Evolutionary conservation across 2,797 vertebrate species (phyloP), one percentile per base, ranked within the genome.

Genomic region (Hippopotamyrus pictus): DNA sequence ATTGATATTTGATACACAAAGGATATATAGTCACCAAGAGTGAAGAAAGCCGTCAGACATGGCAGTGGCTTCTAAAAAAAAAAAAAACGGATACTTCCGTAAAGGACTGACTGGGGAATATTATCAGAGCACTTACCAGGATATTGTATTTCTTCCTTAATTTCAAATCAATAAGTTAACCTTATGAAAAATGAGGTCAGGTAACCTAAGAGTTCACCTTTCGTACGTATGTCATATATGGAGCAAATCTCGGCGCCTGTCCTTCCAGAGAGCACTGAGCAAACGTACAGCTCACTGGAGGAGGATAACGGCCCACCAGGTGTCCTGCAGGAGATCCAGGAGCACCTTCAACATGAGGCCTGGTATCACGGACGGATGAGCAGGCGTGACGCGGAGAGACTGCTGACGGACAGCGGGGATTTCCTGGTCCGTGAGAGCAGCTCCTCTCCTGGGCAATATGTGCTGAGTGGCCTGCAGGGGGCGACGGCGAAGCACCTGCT

Each of bases 311-410:
- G 90, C 88, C 89, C 90, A 85, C 89, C 91, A 41, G 92, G 91
- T 88, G 90, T 90, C 89, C 89, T 91, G 87, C 92, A 93, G 88
- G 93, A 94, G 62, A 93, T 94, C 90, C 95, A 94, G 91, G 94
- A 95, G 87, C 94, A 95, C 91, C 95, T 97, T 90, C 93, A 95
- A 94, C 94, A 92, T 82, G 97, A 99, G 92, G 94, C 94, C 86
- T 99, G 98, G 96, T 99, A 97, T 93, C 98, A 98, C 0, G 97
- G 98, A 93, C 97, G 95, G 93, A 93, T 99, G 93, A 97, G 95
- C 92, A 95, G 97, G 91, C 96, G 96, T 92, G 95, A 95, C 84
- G 97, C 98, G 0, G 98, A 99, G 92, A 96, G 94, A 5, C 97
- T 98, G 44, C 94, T 99, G 87, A 94, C 95, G 86, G 96, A 96